Percentiles rank a stretch among this genome's conserved stretches.
Conservation (phyloP, 2,888 invertebrate genomes). For the Caenorhabditis drosophilae region DNA sequence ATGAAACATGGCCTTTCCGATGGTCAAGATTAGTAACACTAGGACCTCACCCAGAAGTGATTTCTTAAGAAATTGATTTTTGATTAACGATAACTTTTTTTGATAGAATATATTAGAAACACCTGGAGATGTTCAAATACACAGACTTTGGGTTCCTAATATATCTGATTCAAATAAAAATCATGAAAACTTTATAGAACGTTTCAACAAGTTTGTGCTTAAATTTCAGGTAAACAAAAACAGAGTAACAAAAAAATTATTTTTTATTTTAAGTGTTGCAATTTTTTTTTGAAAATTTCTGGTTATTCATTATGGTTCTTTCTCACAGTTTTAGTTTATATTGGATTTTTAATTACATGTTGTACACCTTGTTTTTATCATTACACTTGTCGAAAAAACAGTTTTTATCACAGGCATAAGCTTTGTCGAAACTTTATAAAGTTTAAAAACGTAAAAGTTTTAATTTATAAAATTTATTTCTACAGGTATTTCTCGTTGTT, state of each 20-base stretch:
- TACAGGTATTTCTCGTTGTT: constrained; percentile 57
- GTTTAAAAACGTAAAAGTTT: constrained; percentile 31
- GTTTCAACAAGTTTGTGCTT: too few species aligned
- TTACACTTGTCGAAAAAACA: constrained; percentile 59
- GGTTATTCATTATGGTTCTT: constrained; percentile 32
- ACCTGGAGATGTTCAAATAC: too few species aligned
- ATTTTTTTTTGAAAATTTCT: too few species aligned
- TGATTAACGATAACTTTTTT: background rate
- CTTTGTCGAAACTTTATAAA: constrained; percentile 61
- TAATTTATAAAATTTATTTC: constrained; percentile 4
- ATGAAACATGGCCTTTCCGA: constrained; percentile 68
- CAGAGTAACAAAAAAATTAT: too few species aligned
- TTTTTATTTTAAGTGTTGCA: too few species aligned
- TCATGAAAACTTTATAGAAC: too few species aligned
- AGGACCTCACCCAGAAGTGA: constrained; percentile 36
- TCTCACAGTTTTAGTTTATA: constrained; percentile 49
- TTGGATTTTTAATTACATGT: constrained; percentile 39
- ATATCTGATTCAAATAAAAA: too few species aligned
- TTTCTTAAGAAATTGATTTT: background rate
- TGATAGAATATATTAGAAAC: background rate
- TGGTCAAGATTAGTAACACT: constrained; percentile 48
- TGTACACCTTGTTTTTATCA: constrained; percentile 57
- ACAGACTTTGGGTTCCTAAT: too few species aligned
- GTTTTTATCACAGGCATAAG: constrained; percentile 63
- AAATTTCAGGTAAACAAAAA: too few species aligned